Conservation (phyloP, 1,140 invertebrate genomes). For the Cyclargus thomasi region DNA sequence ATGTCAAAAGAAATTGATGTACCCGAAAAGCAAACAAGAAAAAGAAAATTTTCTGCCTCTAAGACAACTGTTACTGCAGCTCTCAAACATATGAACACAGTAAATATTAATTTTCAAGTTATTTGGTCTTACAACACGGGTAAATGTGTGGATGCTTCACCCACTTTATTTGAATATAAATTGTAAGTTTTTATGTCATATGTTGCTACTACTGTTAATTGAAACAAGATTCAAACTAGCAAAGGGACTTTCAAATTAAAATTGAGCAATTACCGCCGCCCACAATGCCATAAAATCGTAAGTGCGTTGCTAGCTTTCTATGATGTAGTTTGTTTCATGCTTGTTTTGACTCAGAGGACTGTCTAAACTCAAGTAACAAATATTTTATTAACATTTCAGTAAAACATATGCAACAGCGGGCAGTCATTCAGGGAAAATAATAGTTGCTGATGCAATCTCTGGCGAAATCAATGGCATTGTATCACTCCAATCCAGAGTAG, state of each 20-base stretch:
- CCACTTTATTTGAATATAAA: conserved; percentile 72
- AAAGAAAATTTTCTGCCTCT: conserved; percentile 17
- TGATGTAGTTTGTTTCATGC: too few species aligned
- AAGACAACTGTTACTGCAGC: conserved; percentile 27
- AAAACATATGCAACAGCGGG: conserved; percentile 62
- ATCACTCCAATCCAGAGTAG: conserved; percentile 51
- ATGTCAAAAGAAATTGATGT: conserved; percentile 42
- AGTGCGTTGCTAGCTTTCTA: too few species aligned
- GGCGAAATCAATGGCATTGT: conserved; percentile 54
- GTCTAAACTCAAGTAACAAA: too few species aligned
- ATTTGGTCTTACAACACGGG: conserved; percentile 78
- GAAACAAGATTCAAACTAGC: too few species aligned
- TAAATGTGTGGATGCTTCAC: conserved; percentile 85
- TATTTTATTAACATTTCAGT: conserved; percentile 35
- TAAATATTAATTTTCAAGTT: conserved; percentile 31
- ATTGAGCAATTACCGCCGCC: too few species aligned
- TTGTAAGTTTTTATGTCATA: conserved; percentile 63
- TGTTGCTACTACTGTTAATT: neutral
- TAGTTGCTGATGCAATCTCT: conserved; percentile 68
- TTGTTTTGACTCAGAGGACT: too few species aligned
- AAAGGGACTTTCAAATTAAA: too few species aligned
- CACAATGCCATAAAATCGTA: too few species aligned
- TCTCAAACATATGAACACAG: neutral
- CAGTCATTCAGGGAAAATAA: conserved; percentile 76
- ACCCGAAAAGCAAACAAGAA: conserved; percentile 29